Evolutionary conservation across 23 tunicate species (phyloP).

Genomic region (Halocynthia aurantium): DNA sequence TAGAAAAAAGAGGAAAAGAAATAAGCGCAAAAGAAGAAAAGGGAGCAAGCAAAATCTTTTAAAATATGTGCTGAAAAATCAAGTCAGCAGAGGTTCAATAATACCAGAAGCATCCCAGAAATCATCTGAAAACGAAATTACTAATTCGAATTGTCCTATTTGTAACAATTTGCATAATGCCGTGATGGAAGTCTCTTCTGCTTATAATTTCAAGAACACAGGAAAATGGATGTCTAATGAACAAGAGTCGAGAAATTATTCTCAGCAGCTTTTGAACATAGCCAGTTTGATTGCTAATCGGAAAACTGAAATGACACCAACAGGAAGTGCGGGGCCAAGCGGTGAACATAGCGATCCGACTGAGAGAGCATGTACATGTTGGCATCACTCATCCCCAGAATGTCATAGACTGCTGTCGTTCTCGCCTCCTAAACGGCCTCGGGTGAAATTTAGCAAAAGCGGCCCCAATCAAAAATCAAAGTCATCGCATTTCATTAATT

Average conservation of each 20-base stretch:
- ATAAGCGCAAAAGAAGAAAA: slow-evolving; percentile 8
- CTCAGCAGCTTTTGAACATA: neutral
- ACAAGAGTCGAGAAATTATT: neutral
- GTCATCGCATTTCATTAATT: neutral
- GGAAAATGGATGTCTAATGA: neutral
- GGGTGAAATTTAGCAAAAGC: too few species aligned
- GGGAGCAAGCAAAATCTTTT: slow-evolving; percentile 9
- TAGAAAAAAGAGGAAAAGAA: slow-evolving; percentile 2
- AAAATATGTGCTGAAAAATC: slow-evolving; percentile 33
- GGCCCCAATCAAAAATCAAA: too few species aligned
- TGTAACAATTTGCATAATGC: neutral
- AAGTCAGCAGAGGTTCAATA: neutral
- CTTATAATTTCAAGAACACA: neutral
- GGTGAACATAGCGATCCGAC: too few species aligned
- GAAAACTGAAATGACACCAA: slow-evolving; percentile 4
- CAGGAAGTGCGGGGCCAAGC: slow-evolving; percentile 15
- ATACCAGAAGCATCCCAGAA: too few species aligned
- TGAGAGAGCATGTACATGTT: too few species aligned
- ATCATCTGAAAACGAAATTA: neutral
- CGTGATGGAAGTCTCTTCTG: neutral
- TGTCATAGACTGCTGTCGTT: too few species aligned
- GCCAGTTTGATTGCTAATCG: too few species aligned
- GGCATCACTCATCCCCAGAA: too few species aligned
- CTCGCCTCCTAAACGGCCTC: too few species aligned
- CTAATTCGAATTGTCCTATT: neutral